These are phyloP conservation scores for Excalfactoria chinensis DNA, from an alignment of 2,113 vertebrate species.

Conservation along the genomic window DNA sequence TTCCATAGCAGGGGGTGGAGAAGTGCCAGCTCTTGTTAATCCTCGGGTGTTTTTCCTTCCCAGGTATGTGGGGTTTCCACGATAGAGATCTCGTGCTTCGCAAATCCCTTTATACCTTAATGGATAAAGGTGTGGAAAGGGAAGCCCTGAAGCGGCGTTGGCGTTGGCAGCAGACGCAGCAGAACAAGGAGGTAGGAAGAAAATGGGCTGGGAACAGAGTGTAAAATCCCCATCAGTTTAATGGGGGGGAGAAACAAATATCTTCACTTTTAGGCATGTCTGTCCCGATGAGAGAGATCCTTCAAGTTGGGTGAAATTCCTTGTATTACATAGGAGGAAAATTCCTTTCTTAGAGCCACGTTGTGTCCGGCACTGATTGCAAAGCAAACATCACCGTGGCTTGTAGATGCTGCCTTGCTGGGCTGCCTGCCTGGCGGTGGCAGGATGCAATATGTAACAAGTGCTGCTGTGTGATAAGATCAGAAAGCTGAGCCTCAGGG, in stretches of 20 bases:
- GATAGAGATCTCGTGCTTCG: slow-evolving; percentile 93
- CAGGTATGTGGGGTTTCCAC: slow-evolving; percentile 99
- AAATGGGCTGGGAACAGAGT: accelerated
- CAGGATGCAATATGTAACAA: accelerated
- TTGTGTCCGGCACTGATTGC: accelerated
- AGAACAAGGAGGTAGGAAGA: slow-evolving; percentile 96
- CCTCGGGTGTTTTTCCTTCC: background rate
- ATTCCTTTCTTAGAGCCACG: accelerated
- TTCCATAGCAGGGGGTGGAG: background rate
- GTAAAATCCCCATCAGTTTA: accelerated
- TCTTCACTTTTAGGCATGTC: background rate
- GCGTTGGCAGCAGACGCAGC: slow-evolving; percentile 97
- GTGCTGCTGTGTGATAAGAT: no score
- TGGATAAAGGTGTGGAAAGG: slow-evolving; percentile 90
- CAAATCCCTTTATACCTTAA: slow-evolving; percentile 90
- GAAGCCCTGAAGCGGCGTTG: slow-evolving; percentile 91
- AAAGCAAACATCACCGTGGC: accelerated
- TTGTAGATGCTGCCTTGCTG: no score
- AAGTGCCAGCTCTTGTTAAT: background rate
- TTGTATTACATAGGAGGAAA: background rate
- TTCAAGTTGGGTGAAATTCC: background rate
- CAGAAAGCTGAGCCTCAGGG: background rate
- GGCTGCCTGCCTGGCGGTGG: background rate
- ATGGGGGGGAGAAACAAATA: background rate
- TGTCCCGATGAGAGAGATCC: accelerated